Conservation (phyloP, 2,888 invertebrate genomes). For the Drosophila eohydei region DNA sequence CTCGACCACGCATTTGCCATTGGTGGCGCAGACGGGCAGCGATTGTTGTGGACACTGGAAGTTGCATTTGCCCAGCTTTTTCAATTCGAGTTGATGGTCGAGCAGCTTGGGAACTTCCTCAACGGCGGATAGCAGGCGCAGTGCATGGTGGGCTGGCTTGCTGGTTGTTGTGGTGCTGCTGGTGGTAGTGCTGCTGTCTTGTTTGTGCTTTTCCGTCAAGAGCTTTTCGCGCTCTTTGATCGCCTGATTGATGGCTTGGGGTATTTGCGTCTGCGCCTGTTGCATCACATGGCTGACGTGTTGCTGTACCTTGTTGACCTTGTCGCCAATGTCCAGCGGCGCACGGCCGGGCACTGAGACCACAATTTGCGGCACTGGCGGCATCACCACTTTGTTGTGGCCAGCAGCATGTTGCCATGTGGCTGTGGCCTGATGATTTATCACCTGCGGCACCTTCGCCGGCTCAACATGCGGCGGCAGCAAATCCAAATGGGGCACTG, state of each 20-base stretch:
- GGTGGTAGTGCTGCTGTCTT: neutral
- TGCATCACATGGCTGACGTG: conserved; percentile 64
- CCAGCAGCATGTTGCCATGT: conserved; percentile 37
- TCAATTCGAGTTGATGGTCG: conserved; percentile 50
- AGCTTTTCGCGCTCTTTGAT: conserved; percentile 49
- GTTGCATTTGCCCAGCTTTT: conserved; percentile 62
- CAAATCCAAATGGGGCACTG: conserved; percentile 54
- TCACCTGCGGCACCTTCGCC: conserved; percentile 58
- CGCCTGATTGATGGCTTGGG: conserved; percentile 61
- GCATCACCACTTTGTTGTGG: conserved; percentile 60
- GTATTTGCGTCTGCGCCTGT: conserved; percentile 68
- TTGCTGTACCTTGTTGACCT: conserved; percentile 61
- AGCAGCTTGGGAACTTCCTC: conserved; percentile 51
- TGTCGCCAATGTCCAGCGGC: conserved; percentile 58
- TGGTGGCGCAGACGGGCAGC: conserved; percentile 66
- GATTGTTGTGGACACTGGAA: conserved; percentile 60
- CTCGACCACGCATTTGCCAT: conserved; percentile 66
- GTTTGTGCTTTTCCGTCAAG: conserved; percentile 26
- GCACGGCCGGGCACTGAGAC: conserved; percentile 46
- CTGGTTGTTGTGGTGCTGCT: conserved; percentile 6
- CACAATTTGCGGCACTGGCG: conserved; percentile 60
- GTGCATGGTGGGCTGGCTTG: neutral
- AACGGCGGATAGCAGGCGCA: conserved; percentile 41
- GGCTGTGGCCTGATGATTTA: conserved; percentile 64
- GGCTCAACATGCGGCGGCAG: conserved; percentile 58